phyloP scores from a whole-genome alignment of 2,113 vertebrate species.

The Eptesicus fuscus region DNA sequence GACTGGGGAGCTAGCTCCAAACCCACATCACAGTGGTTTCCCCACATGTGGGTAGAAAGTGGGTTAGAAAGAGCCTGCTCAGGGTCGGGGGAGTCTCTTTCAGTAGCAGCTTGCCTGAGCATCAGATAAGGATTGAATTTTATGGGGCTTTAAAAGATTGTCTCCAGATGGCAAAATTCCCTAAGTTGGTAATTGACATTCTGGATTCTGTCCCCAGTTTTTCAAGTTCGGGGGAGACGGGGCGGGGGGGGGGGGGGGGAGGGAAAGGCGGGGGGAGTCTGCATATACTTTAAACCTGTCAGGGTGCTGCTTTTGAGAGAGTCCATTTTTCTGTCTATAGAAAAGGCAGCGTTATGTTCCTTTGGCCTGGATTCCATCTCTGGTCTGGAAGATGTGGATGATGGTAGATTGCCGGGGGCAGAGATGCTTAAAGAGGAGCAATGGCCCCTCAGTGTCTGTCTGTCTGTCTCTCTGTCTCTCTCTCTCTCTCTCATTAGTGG shows the following conservation, averaged over 20 bases:
- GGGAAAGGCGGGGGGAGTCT: too few species aligned
- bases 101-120: not conserved
- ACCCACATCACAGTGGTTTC: not conserved
- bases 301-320: not conserved
- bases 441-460: not conserved
- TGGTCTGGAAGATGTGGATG: not conserved
- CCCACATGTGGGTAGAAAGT: not conserved
- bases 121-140: constrained; percentile 20
- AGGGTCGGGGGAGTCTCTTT: not conserved
- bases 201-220: not conserved
- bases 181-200: not conserved
- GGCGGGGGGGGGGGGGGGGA: too few species aligned
- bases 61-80: not conserved
- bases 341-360: not conserved
- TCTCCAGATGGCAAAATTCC: not conserved
- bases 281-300: not conserved
- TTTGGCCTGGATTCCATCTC: not conserved
- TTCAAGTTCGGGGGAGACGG: too few species aligned
- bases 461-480: not conserved
- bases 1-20: not conserved
- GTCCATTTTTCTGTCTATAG: not conserved
- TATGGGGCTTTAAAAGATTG: constrained; percentile 15
- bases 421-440: not conserved
- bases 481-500: not conserved
- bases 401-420: not conserved